phyloP scores from a whole-genome alignment of 1,140 invertebrate genomes.

The Magallana gigas region DNA sequence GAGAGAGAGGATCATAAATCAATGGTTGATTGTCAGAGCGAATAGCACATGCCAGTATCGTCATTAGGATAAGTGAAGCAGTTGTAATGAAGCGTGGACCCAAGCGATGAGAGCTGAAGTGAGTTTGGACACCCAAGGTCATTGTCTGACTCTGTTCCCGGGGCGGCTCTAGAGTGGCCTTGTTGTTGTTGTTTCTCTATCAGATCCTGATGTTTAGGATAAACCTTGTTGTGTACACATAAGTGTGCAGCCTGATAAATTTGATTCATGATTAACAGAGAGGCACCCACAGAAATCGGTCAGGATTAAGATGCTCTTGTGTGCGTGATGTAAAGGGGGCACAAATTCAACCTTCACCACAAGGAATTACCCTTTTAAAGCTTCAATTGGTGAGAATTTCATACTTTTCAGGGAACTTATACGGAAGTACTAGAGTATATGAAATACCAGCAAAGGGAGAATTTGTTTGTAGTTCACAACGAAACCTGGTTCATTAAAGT shows the following conservation, averaged over 20 bases:
- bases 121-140: slow-evolving; percentile 7
- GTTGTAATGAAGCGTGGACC: not conserved
- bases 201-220: not conserved
- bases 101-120: not conserved
- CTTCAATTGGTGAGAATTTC: too few species aligned
- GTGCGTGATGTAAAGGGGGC: not conserved
- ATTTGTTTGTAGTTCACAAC: too few species aligned
- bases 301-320: not conserved
- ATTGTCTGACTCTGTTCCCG: not conserved
- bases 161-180: not conserved
- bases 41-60: not conserved
- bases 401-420: too few species aligned
- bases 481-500: too few species aligned
- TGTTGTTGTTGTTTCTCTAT: not conserved
- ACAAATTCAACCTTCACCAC: not conserved
- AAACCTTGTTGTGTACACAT: not conserved
- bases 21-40: not conserved
- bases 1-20: not conserved
- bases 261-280: slow-evolving; percentile 24
- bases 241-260: slow-evolving; percentile 9
- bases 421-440: too few species aligned
- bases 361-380: too few species aligned
- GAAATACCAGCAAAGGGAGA: too few species aligned
- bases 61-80: not conserved
- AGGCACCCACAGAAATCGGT: not conserved